Evolutionary conservation across 2,888 invertebrate genomes (phyloP), one percentile per base, ranked within the genome.

Genomic region (Cantharis lateralis): DNA sequence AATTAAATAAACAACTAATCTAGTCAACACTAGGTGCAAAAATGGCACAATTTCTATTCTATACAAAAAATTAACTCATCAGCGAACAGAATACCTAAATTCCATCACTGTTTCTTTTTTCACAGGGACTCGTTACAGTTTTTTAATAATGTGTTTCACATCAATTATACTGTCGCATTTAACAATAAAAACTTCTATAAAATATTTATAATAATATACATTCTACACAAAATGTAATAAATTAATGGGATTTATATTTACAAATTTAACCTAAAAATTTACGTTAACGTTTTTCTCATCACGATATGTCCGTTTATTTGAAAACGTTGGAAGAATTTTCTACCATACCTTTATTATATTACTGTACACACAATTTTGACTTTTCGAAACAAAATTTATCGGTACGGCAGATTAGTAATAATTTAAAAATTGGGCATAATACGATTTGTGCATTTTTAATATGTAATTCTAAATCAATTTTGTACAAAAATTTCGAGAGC

Each of bases 1-100:
- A 48, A 48, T 85, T 84, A 87, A 87, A 86, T 87, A 87, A 87
- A 87, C 85, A 86, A 84, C 87, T 87, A 87, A 77, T 82, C 87
- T 87, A 87, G 84, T 76, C 85, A 86, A 86, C 86, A 86, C 84
- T 86, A 85, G 84, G 86, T 86, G 85, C 85, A 62, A 78, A 76
- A 87, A 88, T 88, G 88, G 88, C 88, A 88, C 88, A 77, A 70
- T 64, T 72, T 72, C 77, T 81, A 81, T 79, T 85, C 68, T 71
- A 86, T 84, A 84, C 84, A 85, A 84, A 82, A 80, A 76, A 81
- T 74, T 78, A 84, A 78, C 71, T 79, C 15, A 76, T 84, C 86
- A 86, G 85, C 84, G 84, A 87, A 87, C 86, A 87, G 87, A 88
- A 87, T 85, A 83, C 82, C 86, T 85, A 87, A 87, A 86, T 88